Evolutionary conservation across 2,888 invertebrate genomes (phyloP), one percentile per base, ranked within the genome.

Genomic region (Spisula subtruncata): DNA sequence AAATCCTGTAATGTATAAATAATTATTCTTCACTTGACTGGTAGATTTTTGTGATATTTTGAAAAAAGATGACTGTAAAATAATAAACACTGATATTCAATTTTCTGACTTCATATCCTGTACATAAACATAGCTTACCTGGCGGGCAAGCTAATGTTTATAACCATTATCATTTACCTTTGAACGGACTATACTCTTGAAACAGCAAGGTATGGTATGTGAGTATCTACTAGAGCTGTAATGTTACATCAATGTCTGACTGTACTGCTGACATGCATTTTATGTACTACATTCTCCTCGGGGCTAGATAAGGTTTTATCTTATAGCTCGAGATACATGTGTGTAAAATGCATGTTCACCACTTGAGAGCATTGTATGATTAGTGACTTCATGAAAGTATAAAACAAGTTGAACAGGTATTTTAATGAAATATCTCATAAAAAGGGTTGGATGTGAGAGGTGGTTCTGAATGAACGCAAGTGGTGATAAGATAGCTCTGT

Each of bases 181-280:
- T n/a, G n/a, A n/a, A n/a, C n/a, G n/a, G n/a, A n/a, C n/a, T 48
- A 48, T 12, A 48, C 14, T 12, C 14, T 51, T 51, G 4, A 16
- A 1, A 51, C 16, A 10, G 12, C 16, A 16, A 51, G 16, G n/a
- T n/a, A n/a, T 60, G 18, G 60, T 66, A 66, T 10, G 25, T 25
- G 60, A 41, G 41, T 41, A 41, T 8, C 8, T n/a, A n/a, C n/a
- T 66, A n/a, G 60, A 66, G n/a, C 60, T 66, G 60, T n/a, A n/a
- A n/a, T n/a, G n/a, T 66, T 66, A 25, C 16, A 1, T 25, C 20
- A 66, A 66, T 66, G 60, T 66, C 60, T 66, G 60, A n/a, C n/a
- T n/a, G n/a, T n/a, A n/a, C n/a, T n/a, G n/a, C n/a, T n/a, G n/a
- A 66, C 60, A 66, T 66, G 25, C 60, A 25, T 66, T 66, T 66